Evolutionary conservation across 2,113 vertebrate species (phyloP), one percentile per base, ranked within the genome.

Genomic region (Ciconia stormi): DNA sequence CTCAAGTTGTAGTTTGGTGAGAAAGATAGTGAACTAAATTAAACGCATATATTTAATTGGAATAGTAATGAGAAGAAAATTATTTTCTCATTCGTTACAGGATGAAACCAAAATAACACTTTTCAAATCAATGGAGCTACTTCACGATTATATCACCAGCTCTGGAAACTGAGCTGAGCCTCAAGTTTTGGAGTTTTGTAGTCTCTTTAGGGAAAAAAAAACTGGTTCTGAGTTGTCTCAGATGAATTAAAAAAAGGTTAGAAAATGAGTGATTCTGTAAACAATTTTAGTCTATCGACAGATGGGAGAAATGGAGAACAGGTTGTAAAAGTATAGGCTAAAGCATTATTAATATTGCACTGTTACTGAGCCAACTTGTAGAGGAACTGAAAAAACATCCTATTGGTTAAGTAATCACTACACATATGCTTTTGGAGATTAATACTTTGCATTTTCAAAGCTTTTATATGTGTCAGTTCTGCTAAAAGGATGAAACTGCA

Each of bases 401-500:
- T 74, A 93, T 96, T 93, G 94, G 93, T 95, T 96, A 95, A 94
- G 71, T 82, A 96, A 97, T 94, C 93, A 88, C 87, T 86, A 92
- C 81, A 79, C 88, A 88, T 93, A 93, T 91, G 83, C 86, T 97
- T 96, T 88, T 93, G 85, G 91, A 97, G 88, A 93, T 82, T 82
- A 96, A 88, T 91, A 91, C 93, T 92, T 76, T 42, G 94, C 92
- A 89, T 94, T 93, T 96, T 95, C 90, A 94, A 95, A 94, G 96
- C 78, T 93, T 93, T 94, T 71, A 66, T 89, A 78, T 50, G 55
- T 89, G 94, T 93, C 92, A 95, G 80, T 95, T 94, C 78, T 95
- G 83, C 93, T 95, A 86, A 95, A 97, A 86, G 78, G 94, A 96
- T 95, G 91, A 97, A 97, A 93, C 84, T 70, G 87, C 86, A 95